phyloP scores from a whole-genome alignment of 2,888 invertebrate genomes.

The Alloplasta piceator region DNA sequence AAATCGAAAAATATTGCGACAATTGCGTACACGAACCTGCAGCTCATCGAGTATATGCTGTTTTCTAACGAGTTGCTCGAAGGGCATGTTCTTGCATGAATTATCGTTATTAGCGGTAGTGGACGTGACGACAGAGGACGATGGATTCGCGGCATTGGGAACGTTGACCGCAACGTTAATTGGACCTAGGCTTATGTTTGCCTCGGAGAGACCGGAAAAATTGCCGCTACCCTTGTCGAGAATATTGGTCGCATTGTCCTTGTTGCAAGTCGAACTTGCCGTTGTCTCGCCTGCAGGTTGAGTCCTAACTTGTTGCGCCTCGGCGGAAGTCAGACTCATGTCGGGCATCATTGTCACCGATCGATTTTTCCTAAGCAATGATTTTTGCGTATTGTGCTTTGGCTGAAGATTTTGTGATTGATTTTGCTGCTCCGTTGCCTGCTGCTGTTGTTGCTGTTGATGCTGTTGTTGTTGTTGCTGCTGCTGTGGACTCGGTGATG shows the following conservation, averaged over 20 bases:
- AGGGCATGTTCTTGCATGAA: slow-evolving; percentile 79
- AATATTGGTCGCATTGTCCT: slow-evolving; percentile 84
- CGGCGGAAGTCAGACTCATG: slow-evolving; percentile 85
- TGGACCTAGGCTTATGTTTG: slow-evolving; percentile 79
- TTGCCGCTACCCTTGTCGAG: slow-evolving; percentile 83
- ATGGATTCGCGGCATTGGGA: slow-evolving; percentile 57
- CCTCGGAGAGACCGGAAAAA: slow-evolving; percentile 77
- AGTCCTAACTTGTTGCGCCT: slow-evolving; percentile 85
- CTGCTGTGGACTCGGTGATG: slow-evolving; percentile 78
- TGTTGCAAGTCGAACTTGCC: slow-evolving; percentile 76
- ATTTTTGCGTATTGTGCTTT: slow-evolving; percentile 83
- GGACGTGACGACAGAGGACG: slow-evolving; percentile 62
- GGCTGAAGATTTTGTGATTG: slow-evolving; percentile 79
- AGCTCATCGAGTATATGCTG: slow-evolving; percentile 89
- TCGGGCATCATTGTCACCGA: slow-evolving; percentile 84
- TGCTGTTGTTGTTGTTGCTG: slow-evolving; percentile 81
- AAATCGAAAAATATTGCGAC: slow-evolving; percentile 10
- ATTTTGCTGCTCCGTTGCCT: slow-evolving; percentile 75
- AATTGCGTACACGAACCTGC: slow-evolving; percentile 73
- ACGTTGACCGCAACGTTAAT: slow-evolving; percentile 64
- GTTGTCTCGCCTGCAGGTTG: slow-evolving; percentile 80
- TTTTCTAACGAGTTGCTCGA: slow-evolving; percentile 88
- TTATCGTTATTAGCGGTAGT: slow-evolving; percentile 73
- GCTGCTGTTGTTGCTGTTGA: slow-evolving; percentile 79
- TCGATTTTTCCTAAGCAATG: slow-evolving; percentile 85